phyloP scores from a whole-genome alignment of 1,140 invertebrate species.

The Trachymyrmex cornetzi region DNA sequence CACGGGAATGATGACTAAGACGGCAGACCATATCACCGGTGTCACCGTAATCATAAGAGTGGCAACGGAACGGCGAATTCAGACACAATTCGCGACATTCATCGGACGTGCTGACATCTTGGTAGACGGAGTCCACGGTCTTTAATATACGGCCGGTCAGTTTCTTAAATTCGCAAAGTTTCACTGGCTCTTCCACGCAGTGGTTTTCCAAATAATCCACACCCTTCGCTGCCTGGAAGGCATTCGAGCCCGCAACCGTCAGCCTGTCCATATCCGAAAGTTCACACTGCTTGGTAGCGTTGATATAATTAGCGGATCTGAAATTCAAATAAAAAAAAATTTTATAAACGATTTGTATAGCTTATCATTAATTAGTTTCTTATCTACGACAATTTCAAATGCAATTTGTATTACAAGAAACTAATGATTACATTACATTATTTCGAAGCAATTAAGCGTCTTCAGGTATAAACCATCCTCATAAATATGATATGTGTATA shows the following conservation, averaged over 20 bases:
- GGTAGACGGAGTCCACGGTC: conserved; percentile 97
- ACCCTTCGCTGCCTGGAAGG: conserved; percentile 91
- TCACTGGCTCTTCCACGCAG: conserved; percentile 95
- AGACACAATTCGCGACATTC: conserved; percentile 96
- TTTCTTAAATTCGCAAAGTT: conserved; percentile 97
- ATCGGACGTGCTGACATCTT: conserved; percentile 94
- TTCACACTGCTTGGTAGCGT: conserved; percentile 94
- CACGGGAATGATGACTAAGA: conserved; percentile 95
- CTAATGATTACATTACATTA: not conserved
- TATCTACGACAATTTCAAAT: not conserved
- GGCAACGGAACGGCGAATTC: conserved; percentile 94
- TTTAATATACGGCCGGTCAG: conserved; percentile 95
- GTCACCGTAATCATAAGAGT: conserved; percentile 97
- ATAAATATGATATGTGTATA: not conserved
- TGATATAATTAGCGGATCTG: conserved; percentile 97
- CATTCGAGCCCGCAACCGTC: conserved; percentile 92
- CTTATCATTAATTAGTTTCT: not conserved
- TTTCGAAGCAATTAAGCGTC: not conserved
- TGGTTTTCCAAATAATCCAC: conserved; percentile 96
- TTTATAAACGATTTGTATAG: not conserved
- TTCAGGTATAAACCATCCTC: not conserved
- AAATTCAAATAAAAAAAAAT: conserved; percentile 79
- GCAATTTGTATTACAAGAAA: not conserved
- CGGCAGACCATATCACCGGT: conserved; percentile 97
- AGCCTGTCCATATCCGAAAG: conserved; percentile 96